phyloP scores from a whole-genome alignment of 2,113 vertebrate species.

The Cinclus mexicanus region DNA sequence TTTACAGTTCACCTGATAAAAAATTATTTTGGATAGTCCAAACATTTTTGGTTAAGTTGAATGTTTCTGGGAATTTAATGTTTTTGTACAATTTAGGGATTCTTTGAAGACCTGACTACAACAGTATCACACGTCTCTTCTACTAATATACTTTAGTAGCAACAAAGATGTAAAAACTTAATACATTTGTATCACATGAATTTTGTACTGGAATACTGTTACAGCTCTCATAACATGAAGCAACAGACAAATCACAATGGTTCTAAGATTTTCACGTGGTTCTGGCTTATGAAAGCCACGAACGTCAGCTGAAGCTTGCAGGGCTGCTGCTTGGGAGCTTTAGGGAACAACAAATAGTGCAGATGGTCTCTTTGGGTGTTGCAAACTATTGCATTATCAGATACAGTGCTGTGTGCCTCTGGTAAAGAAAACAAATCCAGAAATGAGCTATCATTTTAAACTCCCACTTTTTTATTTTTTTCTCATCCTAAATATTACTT shows the following conservation, averaged over 20 bases:
- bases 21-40: constrained; percentile 18
- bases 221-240: background rate
- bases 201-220: background rate
- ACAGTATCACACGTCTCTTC: background rate
- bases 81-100: background rate
- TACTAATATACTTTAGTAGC: constrained; percentile 35
- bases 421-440: constrained; percentile 49
- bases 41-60: background rate
- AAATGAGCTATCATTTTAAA: background rate
- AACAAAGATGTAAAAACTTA: constrained; percentile 22
- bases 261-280: background rate
- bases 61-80: constrained; percentile 39
- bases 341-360: background rate
- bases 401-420: background rate
- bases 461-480: background rate
- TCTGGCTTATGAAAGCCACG: constrained; percentile 30
- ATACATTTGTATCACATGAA: constrained; percentile 50
- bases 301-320: background rate
- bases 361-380: background rate
- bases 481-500: background rate
- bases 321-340: background rate
- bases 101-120: constrained; percentile 36
- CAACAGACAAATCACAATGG: background rate
- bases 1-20: background rate
- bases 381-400: background rate